phyloP scores from a whole-genome alignment of 1,140 invertebrate species.

The Drosophila nikananu region DNA sequence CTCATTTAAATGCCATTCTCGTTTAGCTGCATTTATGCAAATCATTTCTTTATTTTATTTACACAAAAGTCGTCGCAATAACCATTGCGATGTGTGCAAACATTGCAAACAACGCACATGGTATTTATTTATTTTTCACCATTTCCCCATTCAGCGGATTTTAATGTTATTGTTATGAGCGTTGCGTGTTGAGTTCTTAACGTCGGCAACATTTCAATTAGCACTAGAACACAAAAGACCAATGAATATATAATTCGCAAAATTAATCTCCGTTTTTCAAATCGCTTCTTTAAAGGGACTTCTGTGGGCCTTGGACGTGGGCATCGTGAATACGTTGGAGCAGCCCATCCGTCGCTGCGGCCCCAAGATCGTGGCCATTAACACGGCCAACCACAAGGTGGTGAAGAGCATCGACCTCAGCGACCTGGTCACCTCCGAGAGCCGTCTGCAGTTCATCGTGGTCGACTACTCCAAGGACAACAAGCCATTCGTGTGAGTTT shows the following conservation, averaged over 20 bases:
- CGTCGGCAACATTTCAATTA: slow-evolving; percentile 48
- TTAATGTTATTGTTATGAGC: slow-evolving; percentile 27
- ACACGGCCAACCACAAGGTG: slow-evolving; percentile 87
- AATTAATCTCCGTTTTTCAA: slow-evolving; percentile 3
- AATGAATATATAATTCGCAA: slow-evolving; percentile 16
- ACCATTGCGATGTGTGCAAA: slow-evolving; percentile 17
- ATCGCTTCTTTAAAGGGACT: slow-evolving; percentile 85
- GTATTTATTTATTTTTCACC: slow-evolving; percentile 60
- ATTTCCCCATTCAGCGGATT: slow-evolving; percentile 42
- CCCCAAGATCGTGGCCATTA: slow-evolving; percentile 89
- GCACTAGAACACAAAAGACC: slow-evolving; percentile 2
- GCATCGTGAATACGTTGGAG: slow-evolving; percentile 88
- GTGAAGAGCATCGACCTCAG: slow-evolving; percentile 88
- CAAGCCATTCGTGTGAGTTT: slow-evolving; percentile 82
- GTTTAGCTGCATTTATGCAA: slow-evolving; percentile 38
- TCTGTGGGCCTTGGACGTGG: slow-evolving; percentile 90
- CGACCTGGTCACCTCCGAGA: slow-evolving; percentile 86
- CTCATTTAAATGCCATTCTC: slow-evolving; percentile 52
- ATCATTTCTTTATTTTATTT: slow-evolving; percentile 52
- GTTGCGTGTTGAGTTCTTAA: slow-evolving; percentile 17
- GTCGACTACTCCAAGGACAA: slow-evolving; percentile 85
- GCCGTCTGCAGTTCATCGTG: slow-evolving; percentile 88
- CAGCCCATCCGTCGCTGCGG: slow-evolving; percentile 88
- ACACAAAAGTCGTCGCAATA: slow-evolving; percentile 48
- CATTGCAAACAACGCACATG: slow-evolving; percentile 26